A percentile compares a stretch with the other conserved stretches of the same genome.
phyloP scores from a whole-genome alignment of 2,888 invertebrate genomes.

The Platerodrilus igneus region DNA sequence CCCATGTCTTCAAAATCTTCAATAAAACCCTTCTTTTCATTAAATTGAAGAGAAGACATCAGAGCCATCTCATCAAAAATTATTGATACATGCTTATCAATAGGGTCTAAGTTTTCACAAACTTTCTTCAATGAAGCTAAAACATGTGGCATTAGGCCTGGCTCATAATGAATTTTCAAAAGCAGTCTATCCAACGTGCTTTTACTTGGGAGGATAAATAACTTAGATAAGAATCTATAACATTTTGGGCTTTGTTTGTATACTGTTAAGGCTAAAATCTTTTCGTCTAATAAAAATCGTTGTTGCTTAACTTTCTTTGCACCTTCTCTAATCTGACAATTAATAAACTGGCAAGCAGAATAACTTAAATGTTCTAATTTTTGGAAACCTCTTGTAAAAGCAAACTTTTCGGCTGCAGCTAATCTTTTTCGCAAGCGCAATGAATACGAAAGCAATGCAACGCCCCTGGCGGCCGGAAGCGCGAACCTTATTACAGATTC shows the following conservation, averaged over 20 bases:
- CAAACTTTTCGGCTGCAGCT: too few species aligned
- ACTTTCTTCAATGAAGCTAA: slow-evolving; percentile 1
- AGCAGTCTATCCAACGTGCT: slow-evolving; percentile 2
- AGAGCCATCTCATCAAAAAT: slow-evolving; percentile 4
- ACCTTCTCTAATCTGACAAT: too few species aligned
- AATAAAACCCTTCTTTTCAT: slow-evolving; percentile 2
- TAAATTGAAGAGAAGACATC: slow-evolving; percentile 2
- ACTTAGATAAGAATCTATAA: too few species aligned
- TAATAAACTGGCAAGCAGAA: too few species aligned
- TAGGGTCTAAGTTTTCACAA: background rate
- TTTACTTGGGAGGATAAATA: background rate
- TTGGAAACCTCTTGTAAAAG: too few species aligned
- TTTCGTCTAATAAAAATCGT: too few species aligned
- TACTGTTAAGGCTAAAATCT: slow-evolving; percentile 1
- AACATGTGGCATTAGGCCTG: slow-evolving; percentile 1
- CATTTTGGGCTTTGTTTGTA: slow-evolving; percentile 2
- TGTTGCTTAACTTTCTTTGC: too few species aligned
- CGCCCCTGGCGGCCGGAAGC: too few species aligned
- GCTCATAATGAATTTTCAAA: background rate
- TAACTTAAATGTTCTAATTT: too few species aligned
- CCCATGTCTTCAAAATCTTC: slow-evolving; percentile 6
- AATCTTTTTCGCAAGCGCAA: too few species aligned
- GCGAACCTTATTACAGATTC: too few species aligned
- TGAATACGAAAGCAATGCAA: too few species aligned
- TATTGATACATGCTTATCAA: slow-evolving; percentile 2